These are phyloP conservation scores for Tarsius wallacei DNA, from an alignment of 2,797 vertebrate species.

Conservation along the genomic window DNA sequence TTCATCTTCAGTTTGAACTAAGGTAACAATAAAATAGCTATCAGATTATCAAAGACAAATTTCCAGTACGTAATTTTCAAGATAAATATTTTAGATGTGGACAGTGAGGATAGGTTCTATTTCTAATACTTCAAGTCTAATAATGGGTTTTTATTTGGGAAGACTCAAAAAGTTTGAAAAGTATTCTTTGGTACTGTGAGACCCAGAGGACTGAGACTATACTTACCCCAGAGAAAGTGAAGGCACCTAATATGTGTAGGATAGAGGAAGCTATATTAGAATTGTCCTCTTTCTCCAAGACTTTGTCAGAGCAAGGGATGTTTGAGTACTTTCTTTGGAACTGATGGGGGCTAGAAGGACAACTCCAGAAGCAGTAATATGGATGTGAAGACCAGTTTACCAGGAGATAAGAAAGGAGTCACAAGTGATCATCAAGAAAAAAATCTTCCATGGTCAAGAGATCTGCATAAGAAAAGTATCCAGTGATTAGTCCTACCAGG, in stretches of 20 bases:
- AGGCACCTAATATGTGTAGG: background rate
- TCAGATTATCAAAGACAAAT: background rate
- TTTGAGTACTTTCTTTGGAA: background rate
- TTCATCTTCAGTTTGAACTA: background rate
- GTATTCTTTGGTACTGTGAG: background rate
- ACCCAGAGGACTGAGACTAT: background rate
- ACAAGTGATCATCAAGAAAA: background rate
- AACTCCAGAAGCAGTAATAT: background rate
- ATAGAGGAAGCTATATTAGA: background rate
- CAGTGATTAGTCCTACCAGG: background rate
- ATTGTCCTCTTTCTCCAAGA: constrained; percentile 11
- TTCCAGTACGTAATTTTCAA: background rate
- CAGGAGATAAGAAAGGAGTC: background rate
- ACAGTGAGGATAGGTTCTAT: fast-evolving
- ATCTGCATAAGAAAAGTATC: background rate
- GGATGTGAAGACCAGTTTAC: background rate
- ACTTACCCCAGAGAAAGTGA: background rate
- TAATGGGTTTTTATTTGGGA: background rate
- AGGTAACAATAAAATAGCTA: background rate
- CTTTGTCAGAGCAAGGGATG: background rate
- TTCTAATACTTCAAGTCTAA: background rate
- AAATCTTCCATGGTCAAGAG: background rate
- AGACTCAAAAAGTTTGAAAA: background rate
- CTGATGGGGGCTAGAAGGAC: background rate
- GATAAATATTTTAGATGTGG: background rate